Evolutionary conservation across 2,113 vertebrate species (phyloP).

Genomic region (Cebidichthys violaceus): DNA sequence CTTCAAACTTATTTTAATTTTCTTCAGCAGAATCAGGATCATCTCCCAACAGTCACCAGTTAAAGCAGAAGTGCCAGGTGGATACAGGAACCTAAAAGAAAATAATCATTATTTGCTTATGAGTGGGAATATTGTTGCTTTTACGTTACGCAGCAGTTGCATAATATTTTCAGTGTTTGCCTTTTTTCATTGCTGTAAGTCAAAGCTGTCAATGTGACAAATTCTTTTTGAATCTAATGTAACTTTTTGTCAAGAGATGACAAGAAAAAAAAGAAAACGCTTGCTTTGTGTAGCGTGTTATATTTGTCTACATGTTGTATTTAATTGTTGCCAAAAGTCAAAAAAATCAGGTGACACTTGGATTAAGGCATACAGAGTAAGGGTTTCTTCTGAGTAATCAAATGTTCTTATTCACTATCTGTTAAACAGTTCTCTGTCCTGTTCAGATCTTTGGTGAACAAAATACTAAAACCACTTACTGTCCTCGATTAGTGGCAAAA

Average conservation of each 20-base stretch:
- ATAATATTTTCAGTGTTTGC: constrained; percentile 42
- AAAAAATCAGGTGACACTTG: constrained; percentile 32
- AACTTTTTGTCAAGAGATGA: constrained; percentile 22
- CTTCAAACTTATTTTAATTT: background rate
- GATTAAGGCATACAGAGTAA: constrained; percentile 45
- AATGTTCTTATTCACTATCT: background rate
- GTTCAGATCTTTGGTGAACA: background rate
- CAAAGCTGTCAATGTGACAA: background rate
- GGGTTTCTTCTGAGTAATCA: background rate
- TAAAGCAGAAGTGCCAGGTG: constrained; percentile 2
- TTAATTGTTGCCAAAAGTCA: constrained; percentile 16
- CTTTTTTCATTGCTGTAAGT: constrained; percentile 10
- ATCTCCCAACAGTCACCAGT: background rate
- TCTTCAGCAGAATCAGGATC: background rate
- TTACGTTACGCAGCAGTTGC: constrained; percentile 23
- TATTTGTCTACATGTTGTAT: constrained; percentile 37
- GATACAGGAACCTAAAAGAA: background rate
- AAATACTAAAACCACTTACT: background rate
- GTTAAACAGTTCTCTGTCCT: background rate
- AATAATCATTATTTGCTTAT: background rate
- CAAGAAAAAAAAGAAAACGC: background rate
- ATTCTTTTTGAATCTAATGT: constrained; percentile 29
- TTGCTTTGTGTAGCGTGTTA: constrained; percentile 7
- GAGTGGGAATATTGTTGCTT: constrained; percentile 3
- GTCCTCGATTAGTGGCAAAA: background rate